Conservation (phyloP, 2,797 vertebrate genomes). For the Myotis daubentonii region DNA sequence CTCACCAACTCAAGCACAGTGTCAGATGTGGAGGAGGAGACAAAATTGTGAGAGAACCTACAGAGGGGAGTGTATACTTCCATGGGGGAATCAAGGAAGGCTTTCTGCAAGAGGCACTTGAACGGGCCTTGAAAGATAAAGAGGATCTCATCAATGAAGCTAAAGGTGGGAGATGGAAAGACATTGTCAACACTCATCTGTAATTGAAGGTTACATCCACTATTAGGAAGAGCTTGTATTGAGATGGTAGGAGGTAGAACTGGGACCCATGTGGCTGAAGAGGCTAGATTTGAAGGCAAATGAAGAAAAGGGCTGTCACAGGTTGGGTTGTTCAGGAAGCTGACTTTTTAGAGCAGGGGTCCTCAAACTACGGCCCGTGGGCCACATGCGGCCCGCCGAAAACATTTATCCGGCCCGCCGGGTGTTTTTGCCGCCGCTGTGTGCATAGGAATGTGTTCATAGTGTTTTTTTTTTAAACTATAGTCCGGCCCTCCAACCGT, state of each 20-base stretch:
- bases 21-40: background rate
- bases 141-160: background rate
- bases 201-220: background rate
- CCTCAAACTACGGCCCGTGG: too few relatives aligned
- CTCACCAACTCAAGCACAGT: background rate
- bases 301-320: background rate
- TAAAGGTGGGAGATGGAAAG: background rate
- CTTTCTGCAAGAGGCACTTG: background rate
- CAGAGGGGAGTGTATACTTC: background rate
- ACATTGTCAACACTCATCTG: background rate
- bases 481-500: too few relatives aligned
- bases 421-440: too few relatives aligned
- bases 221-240: background rate
- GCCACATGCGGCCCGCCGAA: too few relatives aligned
- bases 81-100: background rate
- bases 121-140: background rate
- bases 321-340: background rate
- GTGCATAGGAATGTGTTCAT: too few relatives aligned
- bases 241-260: background rate
- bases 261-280: background rate
- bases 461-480: too few relatives aligned
- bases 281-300: background rate
- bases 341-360: background rate
- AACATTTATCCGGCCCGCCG: too few relatives aligned
- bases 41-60: background rate